Evolutionary conservation across 1,140 invertebrate species (phyloP), one percentile per base, ranked within the genome.

Genomic region (Tetragonula clypearis): DNA sequence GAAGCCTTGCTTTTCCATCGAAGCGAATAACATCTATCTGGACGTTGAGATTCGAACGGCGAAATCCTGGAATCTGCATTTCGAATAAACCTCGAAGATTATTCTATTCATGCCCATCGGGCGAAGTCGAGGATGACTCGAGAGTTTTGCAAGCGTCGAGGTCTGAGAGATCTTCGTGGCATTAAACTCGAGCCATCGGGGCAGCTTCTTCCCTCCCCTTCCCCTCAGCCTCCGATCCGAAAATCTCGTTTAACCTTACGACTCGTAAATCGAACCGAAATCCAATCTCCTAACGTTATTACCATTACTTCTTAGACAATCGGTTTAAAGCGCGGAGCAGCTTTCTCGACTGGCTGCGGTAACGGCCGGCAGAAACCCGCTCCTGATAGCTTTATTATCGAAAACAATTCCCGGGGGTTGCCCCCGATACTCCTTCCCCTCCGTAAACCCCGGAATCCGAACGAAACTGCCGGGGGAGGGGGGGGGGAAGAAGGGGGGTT

Each of bases 351-450:
- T 14, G 3, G 14, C 21, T 14, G 26, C 19, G 3, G 26, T 23
- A 69, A 35, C 65, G 49, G 17, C 21, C 17, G n/a, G 21, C 23
- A 30, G n/a, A 49, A 30, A 56, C 30, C 62, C 17, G 12, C 19
- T 58, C 19, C 66, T 30, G 55, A 68, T 19, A 58, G 65, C 2
- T 41, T 14, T 41, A 56, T 56, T 19, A 78, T 78, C 30, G 74
- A 58, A 78, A 83, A 83, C 81, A 78, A 83, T 83, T 69, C 56
- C 17, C 9, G 1, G 8, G 35, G 35, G 74, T 69, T 68, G 23
- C 49, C 30, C 75, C 21, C 12, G 26, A 35, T 55, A 21, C 49
- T 58, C 74, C 41, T 0, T 5, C 35, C 35, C 2, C 35, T 0
- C 41, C 56, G 74, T 77, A 83, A 83, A 77, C 49, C 6, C 5